These are phyloP conservation scores for Lissonota sp. DNA, from an alignment of 2,888 invertebrate genomes.

Conservation along the genomic window DNA sequence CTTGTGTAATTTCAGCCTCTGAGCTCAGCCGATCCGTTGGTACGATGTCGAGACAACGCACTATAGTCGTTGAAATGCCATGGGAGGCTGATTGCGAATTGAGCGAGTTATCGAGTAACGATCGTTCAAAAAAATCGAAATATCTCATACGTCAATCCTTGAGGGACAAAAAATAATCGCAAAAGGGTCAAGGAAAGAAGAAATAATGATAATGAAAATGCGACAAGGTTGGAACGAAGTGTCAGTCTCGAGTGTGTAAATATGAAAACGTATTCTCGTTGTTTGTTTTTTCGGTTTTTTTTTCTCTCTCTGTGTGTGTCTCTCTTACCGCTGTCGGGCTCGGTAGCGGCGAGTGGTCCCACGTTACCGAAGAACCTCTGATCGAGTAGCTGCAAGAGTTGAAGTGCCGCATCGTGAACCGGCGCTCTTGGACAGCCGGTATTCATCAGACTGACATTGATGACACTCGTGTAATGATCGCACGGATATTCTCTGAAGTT, in stretches of 20 bases:
- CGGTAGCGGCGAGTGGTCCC: conserved; percentile 88
- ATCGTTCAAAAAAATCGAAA: conserved; percentile 37
- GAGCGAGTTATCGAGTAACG: conserved; percentile 64
- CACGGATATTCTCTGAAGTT: conserved; percentile 95
- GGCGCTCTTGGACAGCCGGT: conserved; percentile 96
- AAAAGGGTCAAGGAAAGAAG: conserved; percentile 6
- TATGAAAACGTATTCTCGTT: conserved; percentile 8
- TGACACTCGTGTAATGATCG: conserved; percentile 98
- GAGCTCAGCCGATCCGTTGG: conserved; percentile 82
- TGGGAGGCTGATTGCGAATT: conserved; percentile 85
- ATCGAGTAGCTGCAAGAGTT: conserved; percentile 96
- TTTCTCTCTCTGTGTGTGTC: background rate
- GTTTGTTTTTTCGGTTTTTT: background rate
- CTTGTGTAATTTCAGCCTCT: conserved; percentile 78
- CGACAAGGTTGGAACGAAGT: background rate
- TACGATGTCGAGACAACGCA: conserved; percentile 80
- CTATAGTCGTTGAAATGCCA: conserved; percentile 81
- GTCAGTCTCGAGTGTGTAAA: conserved; percentile 3
- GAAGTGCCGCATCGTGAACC: conserved; percentile 97
- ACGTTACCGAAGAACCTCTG: conserved; percentile 97
- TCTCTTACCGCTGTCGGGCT: conserved; percentile 90
- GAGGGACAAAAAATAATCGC: conserved; percentile 8
- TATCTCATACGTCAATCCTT: conserved; percentile 44
- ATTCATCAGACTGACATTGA: conserved; percentile 98
- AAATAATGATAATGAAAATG: background rate